Evolutionary conservation across 1,140 invertebrate species (phyloP), one percentile per base, ranked within the genome.

Genomic region (Philotrypesis tridentata): DNA sequence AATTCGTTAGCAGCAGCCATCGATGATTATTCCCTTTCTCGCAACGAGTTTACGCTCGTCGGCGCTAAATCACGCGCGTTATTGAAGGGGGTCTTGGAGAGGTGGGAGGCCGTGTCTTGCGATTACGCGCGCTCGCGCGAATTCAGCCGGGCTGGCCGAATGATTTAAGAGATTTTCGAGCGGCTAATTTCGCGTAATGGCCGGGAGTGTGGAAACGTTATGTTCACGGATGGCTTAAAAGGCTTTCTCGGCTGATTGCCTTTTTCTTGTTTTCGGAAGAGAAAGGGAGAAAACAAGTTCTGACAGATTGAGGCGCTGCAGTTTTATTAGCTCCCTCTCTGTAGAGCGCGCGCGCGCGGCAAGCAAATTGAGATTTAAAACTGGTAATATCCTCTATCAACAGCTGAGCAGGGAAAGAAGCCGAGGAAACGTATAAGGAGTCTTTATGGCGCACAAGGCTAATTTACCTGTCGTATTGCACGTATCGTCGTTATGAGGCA

Each of bases 111-210:
- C 48, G 55, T 75, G 48, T 75, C 55, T 75, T 25, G 73, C 61
- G n/a, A 75, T 75, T 75, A 61, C 71, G 37, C 71, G 21, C 23
- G 48, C 71, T n/a, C n/a, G 40, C 71, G 37, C 37, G 23, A 37
- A 73, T 9, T 23, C 67, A 17, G 23, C 29, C 14, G 6, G 23
- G 8, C 33, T 9, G 63, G 25, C 8, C 65, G 29, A 67, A 61
- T 75, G 73, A 75, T 75, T 75, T 75, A 75, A 75, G 73, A 40
- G 73, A n/a, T 48, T 61, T 75, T 75, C 55, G 73, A 25, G 11
- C 48, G 73, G 27, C 48, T 75, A 75, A 75, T 75, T 61, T 61
- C n/a, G 55, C 73, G 48, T 75, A 75, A 75, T 75, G 48, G 72
- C 25, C 40, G 72, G 43, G 48, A 0, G 37, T 21, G 21, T 25